These are phyloP conservation scores for Hepsetus odoe DNA, from an alignment of 2,113 vertebrate genomes.

Conservation along the genomic window DNA sequence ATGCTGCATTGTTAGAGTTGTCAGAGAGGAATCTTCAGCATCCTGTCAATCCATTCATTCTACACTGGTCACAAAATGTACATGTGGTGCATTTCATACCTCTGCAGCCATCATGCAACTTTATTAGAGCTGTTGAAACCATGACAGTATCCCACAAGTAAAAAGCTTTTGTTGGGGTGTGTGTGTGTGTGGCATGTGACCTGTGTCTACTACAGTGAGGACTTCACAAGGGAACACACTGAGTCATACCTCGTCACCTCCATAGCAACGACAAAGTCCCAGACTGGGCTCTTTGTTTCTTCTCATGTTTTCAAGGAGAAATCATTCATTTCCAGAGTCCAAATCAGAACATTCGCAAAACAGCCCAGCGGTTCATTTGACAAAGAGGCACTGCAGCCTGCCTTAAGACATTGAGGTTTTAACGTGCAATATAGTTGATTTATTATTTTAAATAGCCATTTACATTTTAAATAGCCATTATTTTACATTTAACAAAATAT, in stretches of 20 bases:
- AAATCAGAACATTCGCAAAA: background rate
- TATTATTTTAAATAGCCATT: no score
- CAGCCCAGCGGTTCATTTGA: background rate
- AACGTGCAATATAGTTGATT: no score
- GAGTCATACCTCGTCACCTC: conserved; percentile 54
- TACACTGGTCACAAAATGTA: background rate
- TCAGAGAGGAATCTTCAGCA: background rate
- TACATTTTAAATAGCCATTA: no score
- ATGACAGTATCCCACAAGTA: background rate
- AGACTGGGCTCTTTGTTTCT: conserved; percentile 29
- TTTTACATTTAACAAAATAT: no score
- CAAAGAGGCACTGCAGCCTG: background rate
- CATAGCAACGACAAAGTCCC: conserved; percentile 52
- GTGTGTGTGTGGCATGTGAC: conserved; percentile 1
- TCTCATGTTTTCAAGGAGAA: conserved; percentile 39
- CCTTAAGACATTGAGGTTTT: no score
- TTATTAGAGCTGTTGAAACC: background rate
- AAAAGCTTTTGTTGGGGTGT: background rate
- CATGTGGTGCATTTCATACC: background rate
- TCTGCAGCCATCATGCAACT: background rate
- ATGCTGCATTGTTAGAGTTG: background rate
- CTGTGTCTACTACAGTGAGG: conserved; percentile 9
- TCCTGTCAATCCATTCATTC: background rate
- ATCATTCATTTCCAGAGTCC: conserved; percentile 25
- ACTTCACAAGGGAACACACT: conserved; percentile 40